Evolutionary conservation across 2,113 vertebrate species (phyloP).

Genomic region (Chionodraco myersi): DNA sequence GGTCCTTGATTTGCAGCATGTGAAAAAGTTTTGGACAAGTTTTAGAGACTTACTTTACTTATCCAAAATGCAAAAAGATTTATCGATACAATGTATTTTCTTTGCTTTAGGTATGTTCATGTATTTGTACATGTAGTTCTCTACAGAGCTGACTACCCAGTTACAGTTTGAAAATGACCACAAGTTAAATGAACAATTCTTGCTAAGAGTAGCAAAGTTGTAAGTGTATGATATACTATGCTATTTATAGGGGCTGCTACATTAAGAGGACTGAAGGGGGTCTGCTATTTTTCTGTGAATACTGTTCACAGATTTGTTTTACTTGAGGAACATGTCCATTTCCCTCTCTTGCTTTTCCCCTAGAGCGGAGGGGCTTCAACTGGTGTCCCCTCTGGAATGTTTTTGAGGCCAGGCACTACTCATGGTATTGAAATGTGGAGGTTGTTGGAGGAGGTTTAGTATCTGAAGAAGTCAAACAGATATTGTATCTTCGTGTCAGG

Average conservation of each 20-base stretch:
- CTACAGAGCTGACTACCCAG: neutral
- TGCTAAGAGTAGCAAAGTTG: neutral
- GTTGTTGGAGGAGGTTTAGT: neutral
- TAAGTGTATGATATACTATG: neutral
- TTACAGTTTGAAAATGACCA: too few species aligned
- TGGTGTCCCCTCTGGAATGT: slow-evolving; percentile 33
- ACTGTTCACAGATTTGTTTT: slow-evolving; percentile 15
- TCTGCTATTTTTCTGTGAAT: slow-evolving; percentile 22
- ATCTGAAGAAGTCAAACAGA: neutral
- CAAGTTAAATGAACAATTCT: too few species aligned
- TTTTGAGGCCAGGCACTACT: slow-evolving; percentile 33
- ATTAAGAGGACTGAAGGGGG: neutral
- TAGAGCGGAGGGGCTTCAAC: slow-evolving; percentile 6
- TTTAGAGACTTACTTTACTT: neutral
- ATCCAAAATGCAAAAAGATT: neutral
- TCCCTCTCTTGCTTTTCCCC: slow-evolving; percentile 27
- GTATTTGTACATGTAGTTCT: neutral
- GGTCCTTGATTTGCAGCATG: slow-evolving; percentile 13
- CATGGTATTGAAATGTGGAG: slow-evolving; percentile 41
- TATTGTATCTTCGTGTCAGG: neutral
- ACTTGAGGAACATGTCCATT: slow-evolving; percentile 25
- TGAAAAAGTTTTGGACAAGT: slow-evolving; percentile 10
- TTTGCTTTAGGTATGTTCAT: too few species aligned
- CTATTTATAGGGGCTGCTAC: neutral
- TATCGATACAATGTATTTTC: neutral